Evolutionary conservation across 2,888 invertebrate species (phyloP), one percentile per base, ranked within the genome.

Genomic region (Biston betularia): DNA sequence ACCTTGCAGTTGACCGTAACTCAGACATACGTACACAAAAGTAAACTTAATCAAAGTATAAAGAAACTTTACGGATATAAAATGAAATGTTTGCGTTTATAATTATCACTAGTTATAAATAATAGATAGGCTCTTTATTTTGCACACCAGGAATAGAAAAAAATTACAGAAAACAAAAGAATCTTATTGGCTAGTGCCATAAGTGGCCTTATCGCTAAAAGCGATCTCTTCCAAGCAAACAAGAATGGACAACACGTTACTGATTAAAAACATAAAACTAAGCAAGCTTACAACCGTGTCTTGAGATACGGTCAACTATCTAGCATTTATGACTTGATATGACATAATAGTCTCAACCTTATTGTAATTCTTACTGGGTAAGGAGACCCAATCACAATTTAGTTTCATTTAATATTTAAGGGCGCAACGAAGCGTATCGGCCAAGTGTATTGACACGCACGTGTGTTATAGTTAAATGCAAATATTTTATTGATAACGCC

Each of bases 281-380:
- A n/a, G n/a, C 24, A 24, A 24, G 24, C 24, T 24, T 24, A 24
- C 3, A 3, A 24, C 24, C 24, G 24, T 64, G 60, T 50, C 49
- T 68, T 53, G 64, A 68, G n/a, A 65, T 69, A 40, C 24, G 48
- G 45, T 24, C 59, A 63, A 45, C 65, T 14, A 35, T 65, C 35
- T 50, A 68, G 69, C 69, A 59, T 70, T 69, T 69, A 65, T 63
- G 68, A 71, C 64, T 69, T 70, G 70, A 63, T 65, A 71, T 68
- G 68, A 68, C 72, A 71, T 68, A 48, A 67, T 65, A 69, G 42
- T 53, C 58, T 60, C 61, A 53, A 68, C 63, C 50, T 52, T 56
- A 63, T 46, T 65, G 49, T 72, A 68, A 63, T 63, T 68, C 63
- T 68, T n/a, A 65, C 54, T 14, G 66, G 69, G 63, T 33, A 48